phyloP scores from a whole-genome alignment of 2,888 invertebrate genomes.

The Lasioglossum oenotherae region DNA sequence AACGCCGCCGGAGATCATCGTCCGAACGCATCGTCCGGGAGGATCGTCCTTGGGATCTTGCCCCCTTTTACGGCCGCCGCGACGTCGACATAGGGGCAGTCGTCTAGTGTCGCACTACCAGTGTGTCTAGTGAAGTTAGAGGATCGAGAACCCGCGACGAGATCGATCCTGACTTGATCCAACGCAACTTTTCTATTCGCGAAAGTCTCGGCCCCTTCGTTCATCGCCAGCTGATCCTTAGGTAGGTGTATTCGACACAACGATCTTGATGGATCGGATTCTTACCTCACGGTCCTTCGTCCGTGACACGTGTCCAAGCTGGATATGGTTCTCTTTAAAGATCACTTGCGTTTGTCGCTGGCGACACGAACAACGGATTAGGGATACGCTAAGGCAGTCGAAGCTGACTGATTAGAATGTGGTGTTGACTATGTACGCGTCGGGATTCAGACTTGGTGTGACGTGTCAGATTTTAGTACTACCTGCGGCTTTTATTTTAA shows the following conservation, averaged over 20 bases:
- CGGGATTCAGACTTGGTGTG: neutral
- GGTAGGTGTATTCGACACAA: neutral
- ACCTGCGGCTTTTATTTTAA: no score
- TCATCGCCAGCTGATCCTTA: neutral
- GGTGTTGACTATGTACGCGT: neutral
- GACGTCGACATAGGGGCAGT: neutral
- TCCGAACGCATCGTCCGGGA: neutral
- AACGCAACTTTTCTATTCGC: neutral
- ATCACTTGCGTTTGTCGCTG: neutral
- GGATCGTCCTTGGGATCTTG: conserved; percentile 8
- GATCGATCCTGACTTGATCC: neutral
- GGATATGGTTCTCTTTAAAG: neutral
- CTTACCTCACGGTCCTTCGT: neutral
- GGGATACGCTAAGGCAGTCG: neutral
- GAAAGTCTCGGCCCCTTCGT: neutral
- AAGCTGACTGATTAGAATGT: neutral
- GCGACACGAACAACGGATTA: neutral
- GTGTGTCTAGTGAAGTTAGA: neutral
- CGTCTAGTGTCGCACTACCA: neutral
- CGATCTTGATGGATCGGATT: neutral
- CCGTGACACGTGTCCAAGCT: neutral
- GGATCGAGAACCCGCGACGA: neutral
- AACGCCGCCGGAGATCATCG: neutral
- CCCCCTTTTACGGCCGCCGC: conserved; percentile 1
- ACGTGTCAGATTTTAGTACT: neutral